Percentiles rank a stretch among this genome's conserved stretches.
These are phyloP conservation scores for Aptenodytes patagonicus DNA, from an alignment of 2,113 vertebrate species.

Conservation along the genomic window DNA sequence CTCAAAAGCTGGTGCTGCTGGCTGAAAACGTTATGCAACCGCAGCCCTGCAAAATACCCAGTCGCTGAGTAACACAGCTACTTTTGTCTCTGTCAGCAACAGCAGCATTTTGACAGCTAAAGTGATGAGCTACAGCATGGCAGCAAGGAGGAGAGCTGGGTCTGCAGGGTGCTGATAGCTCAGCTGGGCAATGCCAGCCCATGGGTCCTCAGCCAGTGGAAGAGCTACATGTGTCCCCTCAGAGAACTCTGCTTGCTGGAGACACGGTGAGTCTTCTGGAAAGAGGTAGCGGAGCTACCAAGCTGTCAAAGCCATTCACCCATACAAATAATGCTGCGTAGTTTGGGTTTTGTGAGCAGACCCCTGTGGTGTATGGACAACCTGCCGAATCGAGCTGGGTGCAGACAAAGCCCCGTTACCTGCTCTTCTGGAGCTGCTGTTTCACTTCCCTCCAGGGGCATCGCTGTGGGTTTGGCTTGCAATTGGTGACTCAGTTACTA, in stretches of 20 bases:
- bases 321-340: too few relatives aligned
- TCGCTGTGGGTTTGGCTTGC: not conserved
- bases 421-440: not conserved
- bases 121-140: not conserved
- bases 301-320: not conserved
- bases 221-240: not conserved
- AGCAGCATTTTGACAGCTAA: not conserved
- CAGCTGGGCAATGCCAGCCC: rapidly evolving
- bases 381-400: not conserved
- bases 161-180: not conserved
- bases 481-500: not conserved
- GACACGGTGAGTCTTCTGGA: not conserved
- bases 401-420: not conserved
- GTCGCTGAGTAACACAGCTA: not conserved
- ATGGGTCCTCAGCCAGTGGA: not conserved
- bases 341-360: not conserved
- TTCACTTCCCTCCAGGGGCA: not conserved
- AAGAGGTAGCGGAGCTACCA: not conserved
- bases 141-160: not conserved
- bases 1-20: not conserved
- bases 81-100: not conserved
- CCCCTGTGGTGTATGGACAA: not conserved
- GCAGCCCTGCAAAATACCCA: not conserved
- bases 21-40: not conserved
- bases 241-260: not conserved